These are phyloP conservation scores for Phalangium opilio DNA, from an alignment of 2,888 invertebrate species.

Conservation along the genomic window DNA sequence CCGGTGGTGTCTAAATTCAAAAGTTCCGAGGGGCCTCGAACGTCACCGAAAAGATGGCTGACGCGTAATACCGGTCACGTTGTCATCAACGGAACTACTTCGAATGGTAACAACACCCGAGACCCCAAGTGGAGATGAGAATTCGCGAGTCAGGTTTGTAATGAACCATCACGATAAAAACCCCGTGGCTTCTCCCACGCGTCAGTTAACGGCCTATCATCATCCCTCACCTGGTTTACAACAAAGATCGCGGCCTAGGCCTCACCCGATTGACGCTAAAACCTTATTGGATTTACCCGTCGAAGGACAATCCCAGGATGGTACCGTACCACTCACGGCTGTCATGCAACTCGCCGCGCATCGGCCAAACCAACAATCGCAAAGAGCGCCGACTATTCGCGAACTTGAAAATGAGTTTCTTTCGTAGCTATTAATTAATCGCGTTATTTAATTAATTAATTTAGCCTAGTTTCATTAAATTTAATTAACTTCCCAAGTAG, in stretches of 20 bases:
- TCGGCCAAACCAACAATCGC: not conserved
- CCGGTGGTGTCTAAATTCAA: conserved; percentile 9
- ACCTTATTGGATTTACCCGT: conserved; percentile 44
- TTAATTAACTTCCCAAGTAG: no score
- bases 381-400: no score
- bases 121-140: not conserved
- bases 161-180: not conserved
- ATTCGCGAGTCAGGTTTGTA: conserved; percentile 13
- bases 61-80: conserved; percentile 6
- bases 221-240: not conserved
- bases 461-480: no score
- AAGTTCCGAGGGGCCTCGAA: conserved; percentile 6
- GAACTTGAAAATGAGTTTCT: no score
- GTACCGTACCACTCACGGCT: conserved; percentile 39
- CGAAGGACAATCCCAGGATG: conserved; percentile 39
- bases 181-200: not conserved
- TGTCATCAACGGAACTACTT: conserved; percentile 6
- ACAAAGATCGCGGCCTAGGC: not conserved
- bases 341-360: conserved; percentile 5
- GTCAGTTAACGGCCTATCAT: not conserved
- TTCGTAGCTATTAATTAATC: no score
- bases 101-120: conserved; percentile 9
- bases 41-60: conserved; percentile 16
- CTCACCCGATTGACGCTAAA: conserved; percentile 25
- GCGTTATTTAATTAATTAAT: no score